Conservation (phyloP, 2,113 vertebrate species). For the Austrofundulus limnaeus region DNA sequence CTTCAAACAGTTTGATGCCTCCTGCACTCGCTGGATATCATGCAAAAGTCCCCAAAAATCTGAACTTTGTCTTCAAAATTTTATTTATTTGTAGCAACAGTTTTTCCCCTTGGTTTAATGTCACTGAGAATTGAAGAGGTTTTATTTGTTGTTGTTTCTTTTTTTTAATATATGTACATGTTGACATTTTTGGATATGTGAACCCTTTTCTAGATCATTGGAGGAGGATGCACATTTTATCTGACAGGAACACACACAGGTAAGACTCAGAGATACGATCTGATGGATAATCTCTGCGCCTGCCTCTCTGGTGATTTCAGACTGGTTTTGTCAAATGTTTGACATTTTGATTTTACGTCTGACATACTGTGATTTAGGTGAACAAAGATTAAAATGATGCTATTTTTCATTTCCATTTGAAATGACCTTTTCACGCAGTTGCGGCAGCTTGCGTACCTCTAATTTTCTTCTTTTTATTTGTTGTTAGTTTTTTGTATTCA, state of each 20-base stretch:
- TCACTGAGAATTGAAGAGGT: slow-evolving; percentile 33
- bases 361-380: slow-evolving; percentile 55
- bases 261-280: slow-evolving; percentile 46
- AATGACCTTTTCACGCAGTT: neutral
- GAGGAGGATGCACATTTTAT: slow-evolving; percentile 62
- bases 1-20: slow-evolving; percentile 23
- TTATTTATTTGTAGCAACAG: slow-evolving; percentile 11
- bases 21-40: slow-evolving; percentile 44
- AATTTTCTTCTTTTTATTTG: neutral
- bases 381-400: slow-evolving; percentile 18
- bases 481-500: slow-evolving; percentile 2
- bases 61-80: slow-evolving; percentile 29
- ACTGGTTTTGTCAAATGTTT: slow-evolving; percentile 54
- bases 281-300: slow-evolving; percentile 44
- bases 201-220: slow-evolving; percentile 65
- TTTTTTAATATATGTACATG: slow-evolving; percentile 48
- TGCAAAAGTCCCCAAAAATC: slow-evolving; percentile 22
- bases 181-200: slow-evolving; percentile 68
- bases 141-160: slow-evolving; percentile 34
- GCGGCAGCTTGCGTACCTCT: neutral
- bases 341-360: slow-evolving; percentile 66
- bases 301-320: slow-evolving; percentile 39
- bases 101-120: slow-evolving; percentile 51
- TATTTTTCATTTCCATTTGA: neutral
- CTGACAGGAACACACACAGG: slow-evolving; percentile 54